Base-by-base conservation (phyloP, 2,888 invertebrate species). In the Lasioglossum calceatum region DNA sequence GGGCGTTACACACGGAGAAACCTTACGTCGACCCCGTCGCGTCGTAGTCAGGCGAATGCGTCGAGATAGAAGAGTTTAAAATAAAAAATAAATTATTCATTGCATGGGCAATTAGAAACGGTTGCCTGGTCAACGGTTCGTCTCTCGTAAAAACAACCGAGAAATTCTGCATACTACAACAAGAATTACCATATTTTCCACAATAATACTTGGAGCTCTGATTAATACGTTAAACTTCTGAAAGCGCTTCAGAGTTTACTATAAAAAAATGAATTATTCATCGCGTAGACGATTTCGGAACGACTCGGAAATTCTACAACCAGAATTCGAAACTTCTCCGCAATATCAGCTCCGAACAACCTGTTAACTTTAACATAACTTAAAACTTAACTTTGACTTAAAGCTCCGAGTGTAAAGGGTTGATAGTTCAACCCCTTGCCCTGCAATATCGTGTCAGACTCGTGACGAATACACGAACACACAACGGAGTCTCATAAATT, bases 1-100 rank as follows among this genome's bases (percentile, higher is more conserved):
- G 27, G 76, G 67, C 70, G 75, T 83, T 87, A 77, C 77, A 54
- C 67, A 71, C 77, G 16, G n/a, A 10, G 84, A 87, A 87, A 84
- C 84, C 87, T 14, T 87, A 87, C 14, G 32, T 71, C 42, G 5
- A n/a, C 4, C 44, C 39, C 42, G 36, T 47, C 47, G 16, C 36
- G 64, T 47, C 47, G 47, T 8, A 14, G 61, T 32, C 36, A 67
- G 27, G 19, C 19, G 67, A 67, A 36, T 19, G 36, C 36, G 19
- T 32, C 19, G 19, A 19, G 32, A 19, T 67, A 67, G 36, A 23
- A 36, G 19, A 36, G 67, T 67, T 67, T 19, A 0, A 16, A 47
- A 47, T 64, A 32, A 32, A 32, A 16, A 64, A 16, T 64, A 32
- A 64, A 64, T 64, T 32, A 64, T 64, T 64, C 32, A 32, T 64